phyloP scores from a whole-genome alignment of 2,113 vertebrate genomes.

The Tachysurus vachellii region DNA sequence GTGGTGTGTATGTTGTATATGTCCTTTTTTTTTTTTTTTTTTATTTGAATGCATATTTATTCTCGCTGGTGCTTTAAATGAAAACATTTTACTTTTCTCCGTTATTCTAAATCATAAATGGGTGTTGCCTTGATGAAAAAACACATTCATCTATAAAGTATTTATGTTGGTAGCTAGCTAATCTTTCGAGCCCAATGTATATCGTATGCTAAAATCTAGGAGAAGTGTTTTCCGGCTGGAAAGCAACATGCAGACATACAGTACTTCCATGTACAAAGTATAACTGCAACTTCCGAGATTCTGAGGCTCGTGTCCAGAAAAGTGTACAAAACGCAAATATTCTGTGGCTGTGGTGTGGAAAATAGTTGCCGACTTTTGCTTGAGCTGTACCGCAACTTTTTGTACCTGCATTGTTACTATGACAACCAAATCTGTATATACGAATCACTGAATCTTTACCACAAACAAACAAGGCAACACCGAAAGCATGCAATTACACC shows the following conservation, averaged over 20 bases:
- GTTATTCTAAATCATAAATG: background rate
- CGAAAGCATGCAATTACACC: background rate
- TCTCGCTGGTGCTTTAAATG: background rate
- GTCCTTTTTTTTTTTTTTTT: background rate
- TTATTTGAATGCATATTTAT: background rate
- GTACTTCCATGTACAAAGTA: background rate
- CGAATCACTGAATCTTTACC: background rate
- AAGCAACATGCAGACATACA: background rate
- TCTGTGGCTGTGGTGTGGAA: background rate
- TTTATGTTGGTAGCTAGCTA: background rate
- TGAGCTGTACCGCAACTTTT: background rate
- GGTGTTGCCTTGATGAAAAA: background rate
- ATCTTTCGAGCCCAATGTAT: background rate
- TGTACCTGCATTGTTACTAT: background rate
- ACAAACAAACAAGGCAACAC: background rate
- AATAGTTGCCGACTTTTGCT: background rate
- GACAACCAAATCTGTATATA: background rate
- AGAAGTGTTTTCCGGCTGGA: background rate
- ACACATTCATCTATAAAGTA: background rate
- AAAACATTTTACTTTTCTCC: background rate
- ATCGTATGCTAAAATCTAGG: background rate
- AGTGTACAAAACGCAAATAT: background rate
- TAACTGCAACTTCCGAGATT: background rate
- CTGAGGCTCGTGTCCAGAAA: background rate
- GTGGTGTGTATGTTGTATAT: background rate